These are phyloP conservation scores for Spinus pinus DNA, from an alignment of 2,797 vertebrate genomes.

Conservation along the genomic window DNA sequence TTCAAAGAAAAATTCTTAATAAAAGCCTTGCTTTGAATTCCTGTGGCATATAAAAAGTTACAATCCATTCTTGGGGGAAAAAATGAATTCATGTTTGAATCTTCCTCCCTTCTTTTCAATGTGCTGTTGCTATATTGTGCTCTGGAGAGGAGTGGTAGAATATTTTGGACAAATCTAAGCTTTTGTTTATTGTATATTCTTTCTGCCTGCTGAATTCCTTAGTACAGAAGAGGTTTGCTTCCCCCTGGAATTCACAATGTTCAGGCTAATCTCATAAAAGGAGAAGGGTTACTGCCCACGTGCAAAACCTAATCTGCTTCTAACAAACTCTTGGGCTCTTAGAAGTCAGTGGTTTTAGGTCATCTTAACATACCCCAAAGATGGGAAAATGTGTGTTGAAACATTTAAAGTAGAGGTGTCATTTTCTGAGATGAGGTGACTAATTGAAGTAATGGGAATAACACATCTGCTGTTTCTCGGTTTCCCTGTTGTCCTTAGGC, in stretches of 20 bases:
- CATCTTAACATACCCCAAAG: not conserved
- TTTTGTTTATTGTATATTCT: not conserved
- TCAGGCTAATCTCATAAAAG: not conserved
- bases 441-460: not conserved
- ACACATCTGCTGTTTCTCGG: fast-evolving
- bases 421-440: not conserved
- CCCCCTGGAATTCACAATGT: not conserved
- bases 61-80: not conserved
- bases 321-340: not conserved
- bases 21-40: not conserved
- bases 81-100: not conserved
- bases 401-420: not conserved
- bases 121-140: not conserved
- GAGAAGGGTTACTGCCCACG: not conserved
- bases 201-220: not conserved
- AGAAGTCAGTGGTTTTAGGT: not conserved
- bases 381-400: not conserved
- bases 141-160: not conserved
- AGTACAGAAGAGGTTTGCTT: not conserved
- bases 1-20: not conserved
- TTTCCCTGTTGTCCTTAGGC: not conserved
- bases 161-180: not conserved
- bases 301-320: not conserved
- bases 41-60: not conserved
- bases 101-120: not conserved